Conservation (phyloP, 2,888 invertebrate genomes). For the Schrankia costaestrigalis region DNA sequence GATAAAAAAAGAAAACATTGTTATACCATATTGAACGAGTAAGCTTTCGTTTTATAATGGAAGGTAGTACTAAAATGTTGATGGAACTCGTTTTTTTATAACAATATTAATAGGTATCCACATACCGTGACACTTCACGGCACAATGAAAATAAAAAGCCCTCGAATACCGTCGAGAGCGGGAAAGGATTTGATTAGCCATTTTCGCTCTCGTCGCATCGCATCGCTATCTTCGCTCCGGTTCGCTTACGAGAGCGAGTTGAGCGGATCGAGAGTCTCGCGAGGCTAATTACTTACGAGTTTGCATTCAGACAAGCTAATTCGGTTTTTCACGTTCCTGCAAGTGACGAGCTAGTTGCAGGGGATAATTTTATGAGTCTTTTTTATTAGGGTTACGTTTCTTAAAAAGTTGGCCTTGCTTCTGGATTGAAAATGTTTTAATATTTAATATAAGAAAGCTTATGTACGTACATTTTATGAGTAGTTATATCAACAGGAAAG, state of each 20-base stretch:
- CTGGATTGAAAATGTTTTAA: background rate
- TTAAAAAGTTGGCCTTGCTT: conserved; percentile 14
- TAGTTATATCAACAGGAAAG: too few relatives aligned
- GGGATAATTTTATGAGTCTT: conserved; percentile 37
- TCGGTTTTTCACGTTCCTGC: conserved; percentile 71
- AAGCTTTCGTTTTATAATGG: background rate
- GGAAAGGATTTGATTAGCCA: conserved; percentile 80
- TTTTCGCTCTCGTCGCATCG: conserved; percentile 72
- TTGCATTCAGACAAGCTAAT: conserved; percentile 75
- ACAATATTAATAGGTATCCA: conserved; percentile 39
- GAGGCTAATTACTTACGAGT: conserved; percentile 80
- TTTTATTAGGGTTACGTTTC: conserved; percentile 33
- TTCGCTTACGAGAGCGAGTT: conserved; percentile 70
- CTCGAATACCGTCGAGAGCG: conserved; percentile 68
- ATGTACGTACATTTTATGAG: too few relatives aligned
- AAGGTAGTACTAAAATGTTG: conserved; percentile 15
- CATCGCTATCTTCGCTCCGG: conserved; percentile 73
- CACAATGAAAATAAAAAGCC: conserved; percentile 76
- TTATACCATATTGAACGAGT: conserved; percentile 3
- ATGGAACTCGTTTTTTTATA: conserved; percentile 17
- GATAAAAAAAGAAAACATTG: conserved; percentile 23
- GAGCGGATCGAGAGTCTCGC: conserved; percentile 74
- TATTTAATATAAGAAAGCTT: too few relatives aligned
- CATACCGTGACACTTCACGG: conserved; percentile 67
- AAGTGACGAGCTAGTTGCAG: conserved; percentile 55